A percentile compares a stretch with the other conserved stretches of the same genome.
These are phyloP conservation scores for Trididemnum clinides DNA, from an alignment of 23 tunicate species.

Conservation along the genomic window DNA sequence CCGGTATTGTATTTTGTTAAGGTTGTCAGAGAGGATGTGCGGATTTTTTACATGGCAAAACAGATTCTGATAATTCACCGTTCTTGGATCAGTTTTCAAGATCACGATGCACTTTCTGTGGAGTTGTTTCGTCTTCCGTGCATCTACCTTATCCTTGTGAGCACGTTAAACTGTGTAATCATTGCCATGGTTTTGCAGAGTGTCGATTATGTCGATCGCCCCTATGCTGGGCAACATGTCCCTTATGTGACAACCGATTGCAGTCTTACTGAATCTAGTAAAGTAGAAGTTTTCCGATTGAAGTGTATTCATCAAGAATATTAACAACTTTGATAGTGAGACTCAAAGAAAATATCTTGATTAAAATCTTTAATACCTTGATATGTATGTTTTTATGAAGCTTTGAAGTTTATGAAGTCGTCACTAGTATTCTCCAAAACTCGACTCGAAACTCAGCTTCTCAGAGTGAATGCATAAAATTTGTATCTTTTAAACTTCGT, in stretches of 20 bases:
- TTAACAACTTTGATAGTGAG: too few species aligned
- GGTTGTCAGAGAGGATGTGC: background rate
- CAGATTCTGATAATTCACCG: background rate
- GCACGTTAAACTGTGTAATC: constrained; percentile 30
- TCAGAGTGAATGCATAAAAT: too few species aligned
- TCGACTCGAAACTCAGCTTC: too few species aligned
- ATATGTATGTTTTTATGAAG: too few species aligned
- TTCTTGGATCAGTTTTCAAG: background rate
- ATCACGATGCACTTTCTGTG: background rate
- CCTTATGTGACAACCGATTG: constrained; percentile 50
- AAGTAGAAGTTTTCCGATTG: too few species aligned
- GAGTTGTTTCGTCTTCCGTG: background rate
- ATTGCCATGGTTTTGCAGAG: constrained; percentile 18
- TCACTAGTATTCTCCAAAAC: too few species aligned
- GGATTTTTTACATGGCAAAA: background rate
- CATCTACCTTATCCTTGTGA: constrained; percentile 46
- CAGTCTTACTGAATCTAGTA: constrained; percentile 21
- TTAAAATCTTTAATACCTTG: too few species aligned
- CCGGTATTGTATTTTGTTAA: background rate
- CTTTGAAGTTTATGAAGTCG: too few species aligned
- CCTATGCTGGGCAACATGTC: constrained; percentile 53
- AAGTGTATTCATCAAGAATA: too few species aligned
- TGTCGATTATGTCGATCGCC: constrained; percentile 52
- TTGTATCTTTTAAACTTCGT: too few species aligned
- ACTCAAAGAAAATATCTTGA: too few species aligned